Evolutionary conservation across 2,888 invertebrate genomes (phyloP), one percentile per base, ranked within the genome.

Genomic region (Apotomis turbidana): DNA sequence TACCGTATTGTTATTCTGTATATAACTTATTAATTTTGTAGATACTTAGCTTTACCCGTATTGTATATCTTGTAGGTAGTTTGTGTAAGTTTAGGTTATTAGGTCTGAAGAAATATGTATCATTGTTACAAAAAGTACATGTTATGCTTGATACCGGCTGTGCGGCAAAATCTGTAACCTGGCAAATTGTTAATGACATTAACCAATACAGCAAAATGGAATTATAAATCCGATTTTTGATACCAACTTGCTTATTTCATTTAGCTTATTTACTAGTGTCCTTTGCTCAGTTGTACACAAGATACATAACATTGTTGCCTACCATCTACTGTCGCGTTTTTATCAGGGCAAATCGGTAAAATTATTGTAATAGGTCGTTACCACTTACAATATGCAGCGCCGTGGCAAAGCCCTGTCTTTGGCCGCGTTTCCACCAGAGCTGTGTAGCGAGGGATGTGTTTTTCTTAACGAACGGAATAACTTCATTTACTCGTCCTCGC

Each of bases 211-310:
- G 90, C 89, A 85, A 84, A 87, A 84, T 88, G 88, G 91, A 91
- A 91, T 90, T 90, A 92, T 91, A 92, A 92, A 90, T 91, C 90
- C 92, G 89, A 92, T 91, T 93, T 93, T 93, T 93, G 91, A 93
- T 93, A 93, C 93, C 93, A 93, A 76, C 76, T 72, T 75, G 75
- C 80, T 83, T 79, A 81, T 89, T 90, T 88, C 80, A 87, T 87
- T 89, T 79, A 44, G 73, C 69, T 68, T 49, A 15, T 27, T 38
- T 46, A 58, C 15, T 64, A 46, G 41, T 1, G 41, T 41, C 41
- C 41, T 61, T n/a, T 60, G 15, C 41, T n/a, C 12, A 64, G 68
- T 58, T 71, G 49, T 9, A 49, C 49, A 49, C 3, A 49, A 3
- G 49, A 9, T 49, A 9, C 5, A 9, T 49, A 10, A 49, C 5